A percentile compares a stretch with the other conserved stretches of the same genome.
phyloP scores from a whole-genome alignment of 2,888 invertebrate species.

The Germaria angustata region DNA sequence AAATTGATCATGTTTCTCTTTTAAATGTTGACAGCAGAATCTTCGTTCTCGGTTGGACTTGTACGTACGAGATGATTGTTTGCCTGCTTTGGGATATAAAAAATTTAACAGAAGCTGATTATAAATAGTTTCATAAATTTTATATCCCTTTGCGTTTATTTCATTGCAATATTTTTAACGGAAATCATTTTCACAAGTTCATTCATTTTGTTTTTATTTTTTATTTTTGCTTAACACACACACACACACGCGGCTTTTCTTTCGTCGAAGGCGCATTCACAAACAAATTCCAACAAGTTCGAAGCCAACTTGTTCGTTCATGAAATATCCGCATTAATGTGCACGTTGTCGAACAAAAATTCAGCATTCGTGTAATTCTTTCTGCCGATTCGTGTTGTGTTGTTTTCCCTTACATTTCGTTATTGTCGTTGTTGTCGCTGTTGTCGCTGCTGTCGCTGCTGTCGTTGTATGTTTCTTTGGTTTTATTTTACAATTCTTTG shows the following conservation, averaged over 20 bases:
- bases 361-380: constrained; percentile 13
- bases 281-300: constrained; percentile 27
- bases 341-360: constrained; percentile 63
- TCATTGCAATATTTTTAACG: constrained; percentile 15
- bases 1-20: no score
- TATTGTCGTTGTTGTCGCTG: constrained; percentile 47
- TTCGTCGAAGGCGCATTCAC: no score
- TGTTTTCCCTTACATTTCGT: constrained; percentile 24
- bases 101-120: no score
- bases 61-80: background rate
- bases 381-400: constrained; percentile 8
- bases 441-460: constrained; percentile 51
- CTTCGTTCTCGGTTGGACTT: no score
- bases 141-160: constrained; percentile 6
- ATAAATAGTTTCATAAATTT: constrained; percentile 16
- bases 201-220: no score
- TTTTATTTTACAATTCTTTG: constrained; percentile 19
- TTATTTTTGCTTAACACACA: constrained; percentile 1
- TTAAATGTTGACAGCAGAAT: no score
- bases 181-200: constrained; percentile 32
- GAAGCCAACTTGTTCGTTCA: constrained; percentile 22
- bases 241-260: no score
- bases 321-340: constrained; percentile 53
- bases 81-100: background rate
- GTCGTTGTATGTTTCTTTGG: constrained; percentile 22